phyloP scores from a whole-genome alignment of 2,888 invertebrate genomes.

The Ellobium chinense region DNA sequence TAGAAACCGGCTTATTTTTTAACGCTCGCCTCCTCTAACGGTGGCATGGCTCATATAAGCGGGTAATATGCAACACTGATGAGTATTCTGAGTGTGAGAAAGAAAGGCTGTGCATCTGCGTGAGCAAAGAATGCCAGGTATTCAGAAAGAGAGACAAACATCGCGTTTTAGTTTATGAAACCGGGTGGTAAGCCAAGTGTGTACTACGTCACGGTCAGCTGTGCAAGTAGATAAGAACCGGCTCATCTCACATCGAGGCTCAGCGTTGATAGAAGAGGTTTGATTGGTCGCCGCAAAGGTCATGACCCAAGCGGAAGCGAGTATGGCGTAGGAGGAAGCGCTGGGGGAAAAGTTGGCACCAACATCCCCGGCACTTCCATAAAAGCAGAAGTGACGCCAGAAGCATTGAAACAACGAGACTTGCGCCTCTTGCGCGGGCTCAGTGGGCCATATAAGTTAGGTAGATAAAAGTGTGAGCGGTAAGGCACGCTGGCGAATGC shows the following conservation, averaged over 20 bases:
- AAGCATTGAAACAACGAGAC: neutral
- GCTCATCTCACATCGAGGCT: neutral
- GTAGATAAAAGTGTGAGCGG: no score
- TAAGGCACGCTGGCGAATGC: no score
- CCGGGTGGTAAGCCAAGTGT: neutral
- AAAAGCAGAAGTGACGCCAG: conserved; percentile 11
- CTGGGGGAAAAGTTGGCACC: neutral
- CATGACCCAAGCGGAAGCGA: neutral
- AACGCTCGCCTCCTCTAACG: no score
- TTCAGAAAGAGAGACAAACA: neutral
- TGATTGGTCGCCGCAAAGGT: neutral
- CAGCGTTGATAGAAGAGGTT: neutral
- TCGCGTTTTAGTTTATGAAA: neutral
- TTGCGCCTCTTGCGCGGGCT: neutral
- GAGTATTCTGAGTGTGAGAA: no score
- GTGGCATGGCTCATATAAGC: no score
- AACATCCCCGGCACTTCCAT: conserved; percentile 8
- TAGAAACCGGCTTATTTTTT: no score
- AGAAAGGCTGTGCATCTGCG: no score
- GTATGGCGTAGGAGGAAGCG: neutral
- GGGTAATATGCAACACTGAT: no score
- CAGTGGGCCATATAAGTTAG: neutral
- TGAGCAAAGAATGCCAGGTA: neutral
- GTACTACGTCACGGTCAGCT: conserved; percentile 16
- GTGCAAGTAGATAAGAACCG: neutral